Conservation (phyloP, 2,888 invertebrate species). For the Amphipyra tragopoginis region DNA sequence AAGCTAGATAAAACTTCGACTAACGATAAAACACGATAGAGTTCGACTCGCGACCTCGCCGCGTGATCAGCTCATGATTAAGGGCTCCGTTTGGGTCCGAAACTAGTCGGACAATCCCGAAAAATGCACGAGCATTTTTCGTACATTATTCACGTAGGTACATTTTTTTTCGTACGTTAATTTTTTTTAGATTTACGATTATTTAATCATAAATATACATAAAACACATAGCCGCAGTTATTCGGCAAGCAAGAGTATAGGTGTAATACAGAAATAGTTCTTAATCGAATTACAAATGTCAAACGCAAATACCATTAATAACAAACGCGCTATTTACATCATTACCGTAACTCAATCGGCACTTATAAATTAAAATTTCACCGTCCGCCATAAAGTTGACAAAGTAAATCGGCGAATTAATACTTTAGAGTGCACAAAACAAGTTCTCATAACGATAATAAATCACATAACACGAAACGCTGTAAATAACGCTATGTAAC, state of each 20-base stretch:
- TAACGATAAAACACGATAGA: no score
- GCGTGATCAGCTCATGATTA: no score
- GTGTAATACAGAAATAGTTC: neutral
- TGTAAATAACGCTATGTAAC: constrained; percentile 51
- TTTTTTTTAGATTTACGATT: no score
- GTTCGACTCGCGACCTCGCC: no score
- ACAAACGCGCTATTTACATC: constrained; percentile 21
- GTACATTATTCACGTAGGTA: no score
- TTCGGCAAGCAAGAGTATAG: neutral
- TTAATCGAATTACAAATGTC: constrained; percentile 15
- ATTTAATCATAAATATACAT: no score
- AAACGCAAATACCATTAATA: constrained; percentile 11
- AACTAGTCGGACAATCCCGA: no score
- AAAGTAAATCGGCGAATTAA: constrained; percentile 39
- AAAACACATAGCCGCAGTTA: neutral
- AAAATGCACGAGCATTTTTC: no score
- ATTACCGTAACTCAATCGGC: constrained; percentile 37
- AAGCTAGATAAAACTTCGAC: no score
- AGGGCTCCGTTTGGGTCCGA: no score
- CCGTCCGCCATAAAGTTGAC: constrained; percentile 33
- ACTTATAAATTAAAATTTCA: constrained; percentile 37
- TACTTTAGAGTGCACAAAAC: constrained; percentile 31
- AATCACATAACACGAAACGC: constrained; percentile 50
- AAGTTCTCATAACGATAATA: constrained; percentile 38
- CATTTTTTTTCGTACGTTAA: no score